phyloP scores from a whole-genome alignment of 2,888 invertebrate species.

The Microlaimidae sp. region DNA sequence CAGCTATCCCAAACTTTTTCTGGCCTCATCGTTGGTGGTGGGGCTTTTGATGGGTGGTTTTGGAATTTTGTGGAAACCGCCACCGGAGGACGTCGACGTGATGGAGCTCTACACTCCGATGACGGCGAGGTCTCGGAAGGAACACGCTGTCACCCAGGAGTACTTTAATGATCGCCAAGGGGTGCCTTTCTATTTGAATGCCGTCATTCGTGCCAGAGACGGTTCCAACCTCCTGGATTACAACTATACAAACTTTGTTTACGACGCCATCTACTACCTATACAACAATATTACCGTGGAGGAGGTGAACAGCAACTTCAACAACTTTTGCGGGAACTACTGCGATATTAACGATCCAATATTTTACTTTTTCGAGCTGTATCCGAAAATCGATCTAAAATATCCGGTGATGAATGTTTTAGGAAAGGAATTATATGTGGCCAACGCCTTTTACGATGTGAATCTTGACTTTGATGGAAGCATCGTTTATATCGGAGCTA shows the following conservation, averaged over 20 bases:
- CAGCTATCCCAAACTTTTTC: not conserved
- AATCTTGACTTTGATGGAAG: not conserved
- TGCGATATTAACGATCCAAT: not conserved
- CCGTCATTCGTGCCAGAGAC: not conserved
- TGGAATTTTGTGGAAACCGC: not conserved
- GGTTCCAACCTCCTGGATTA: not conserved
- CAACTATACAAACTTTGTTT: not conserved
- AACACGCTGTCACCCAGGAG: not conserved
- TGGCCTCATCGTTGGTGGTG: not conserved
- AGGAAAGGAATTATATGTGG: not conserved
- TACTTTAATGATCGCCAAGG: not conserved
- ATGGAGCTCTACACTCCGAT: not conserved
- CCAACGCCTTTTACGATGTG: not conserved
- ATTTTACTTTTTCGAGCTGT: not conserved
- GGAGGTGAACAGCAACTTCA: not conserved
- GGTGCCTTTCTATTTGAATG: not conserved
- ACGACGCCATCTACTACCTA: not conserved
- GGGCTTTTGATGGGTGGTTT: not conserved
- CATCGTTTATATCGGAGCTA: not conserved
- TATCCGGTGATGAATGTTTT: not conserved
- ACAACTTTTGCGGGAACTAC: not conserved
- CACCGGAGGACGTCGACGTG: not conserved
- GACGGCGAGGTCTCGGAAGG: not conserved
- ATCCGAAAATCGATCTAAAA: no score
- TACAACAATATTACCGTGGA: not conserved